phyloP scores from a whole-genome alignment of 37 sponge, comb jelly and placozoan species.

The Diacarnus erythraeanus region DNA sequence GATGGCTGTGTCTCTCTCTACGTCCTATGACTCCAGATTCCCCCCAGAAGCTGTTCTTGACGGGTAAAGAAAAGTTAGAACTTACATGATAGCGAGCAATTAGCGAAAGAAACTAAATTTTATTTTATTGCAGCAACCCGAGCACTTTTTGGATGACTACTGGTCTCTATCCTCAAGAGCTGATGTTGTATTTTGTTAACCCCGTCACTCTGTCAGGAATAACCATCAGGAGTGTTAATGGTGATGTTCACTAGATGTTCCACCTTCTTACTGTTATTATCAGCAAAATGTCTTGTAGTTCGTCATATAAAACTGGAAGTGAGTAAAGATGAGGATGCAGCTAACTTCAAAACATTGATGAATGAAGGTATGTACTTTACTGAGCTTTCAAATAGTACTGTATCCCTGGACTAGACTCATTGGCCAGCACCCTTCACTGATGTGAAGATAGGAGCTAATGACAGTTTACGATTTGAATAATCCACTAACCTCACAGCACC shows the following conservation, averaged over 20 bases:
- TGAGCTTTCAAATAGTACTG: too few species aligned
- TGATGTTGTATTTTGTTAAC: conserved; percentile 58
- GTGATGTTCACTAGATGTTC: too few species aligned
- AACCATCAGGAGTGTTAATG: not conserved
- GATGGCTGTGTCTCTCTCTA: conserved; percentile 32
- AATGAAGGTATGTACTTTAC: too few species aligned
- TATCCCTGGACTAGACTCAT: too few species aligned
- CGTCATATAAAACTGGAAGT: not conserved
- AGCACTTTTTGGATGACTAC: conserved; percentile 79
- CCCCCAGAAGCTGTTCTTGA: conserved; percentile 80
- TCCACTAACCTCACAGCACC: too few species aligned
- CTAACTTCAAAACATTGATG: not conserved
- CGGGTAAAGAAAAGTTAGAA: conserved; percentile 44
- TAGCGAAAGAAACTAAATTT: not conserved
- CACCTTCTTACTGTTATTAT: too few species aligned
- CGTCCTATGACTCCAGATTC: conserved; percentile 59
- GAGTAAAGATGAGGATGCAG: not conserved
- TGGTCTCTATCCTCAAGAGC: conserved; percentile 82
- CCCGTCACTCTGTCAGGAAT: conserved; percentile 14
- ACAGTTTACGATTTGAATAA: too few species aligned
- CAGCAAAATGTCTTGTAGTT: too few species aligned
- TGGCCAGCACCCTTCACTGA: too few species aligned
- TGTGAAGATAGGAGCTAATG: too few species aligned
- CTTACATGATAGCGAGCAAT: not conserved
- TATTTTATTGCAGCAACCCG: conserved; percentile 50